A percentile compares a stretch with the other conserved stretches of the same genome.
Evolutionary conservation across 2,113 vertebrate species (phyloP).

Genomic region (Helogale parvula): DNA sequence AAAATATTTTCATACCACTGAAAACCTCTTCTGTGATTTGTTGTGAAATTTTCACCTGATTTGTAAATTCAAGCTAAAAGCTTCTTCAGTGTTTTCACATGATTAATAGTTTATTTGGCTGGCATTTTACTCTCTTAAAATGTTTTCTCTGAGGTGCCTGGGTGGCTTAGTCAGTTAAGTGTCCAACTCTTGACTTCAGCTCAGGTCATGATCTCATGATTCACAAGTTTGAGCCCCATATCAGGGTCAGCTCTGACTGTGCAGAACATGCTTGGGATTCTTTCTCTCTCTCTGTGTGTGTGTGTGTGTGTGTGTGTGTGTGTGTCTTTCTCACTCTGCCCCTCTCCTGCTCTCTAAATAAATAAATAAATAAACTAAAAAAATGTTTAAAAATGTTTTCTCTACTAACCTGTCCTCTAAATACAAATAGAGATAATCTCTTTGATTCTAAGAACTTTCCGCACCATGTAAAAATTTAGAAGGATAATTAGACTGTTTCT

Average conservation of each 20-base stretch:
- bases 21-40: slow-evolving; percentile 1
- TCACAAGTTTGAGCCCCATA: background rate
- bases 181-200: background rate
- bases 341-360: no score
- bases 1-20: background rate
- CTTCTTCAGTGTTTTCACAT: background rate
- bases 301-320: no score
- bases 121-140: background rate
- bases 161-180: background rate
- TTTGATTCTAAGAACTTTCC: background rate
- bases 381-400: background rate
- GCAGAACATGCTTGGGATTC: no score
- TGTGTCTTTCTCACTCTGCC: no score
- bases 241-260: background rate
- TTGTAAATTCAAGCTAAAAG: background rate
- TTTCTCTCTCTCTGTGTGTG: no score
- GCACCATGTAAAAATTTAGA: background rate
- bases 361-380: no score
- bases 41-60: background rate
- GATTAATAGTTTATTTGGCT: background rate
- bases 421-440: background rate
- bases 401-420: background rate
- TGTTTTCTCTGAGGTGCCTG: no score
- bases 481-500: background rate
- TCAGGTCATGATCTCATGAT: background rate